phyloP scores from a whole-genome alignment of 2,113 vertebrate genomes.

The Festucalex cinctus region DNA sequence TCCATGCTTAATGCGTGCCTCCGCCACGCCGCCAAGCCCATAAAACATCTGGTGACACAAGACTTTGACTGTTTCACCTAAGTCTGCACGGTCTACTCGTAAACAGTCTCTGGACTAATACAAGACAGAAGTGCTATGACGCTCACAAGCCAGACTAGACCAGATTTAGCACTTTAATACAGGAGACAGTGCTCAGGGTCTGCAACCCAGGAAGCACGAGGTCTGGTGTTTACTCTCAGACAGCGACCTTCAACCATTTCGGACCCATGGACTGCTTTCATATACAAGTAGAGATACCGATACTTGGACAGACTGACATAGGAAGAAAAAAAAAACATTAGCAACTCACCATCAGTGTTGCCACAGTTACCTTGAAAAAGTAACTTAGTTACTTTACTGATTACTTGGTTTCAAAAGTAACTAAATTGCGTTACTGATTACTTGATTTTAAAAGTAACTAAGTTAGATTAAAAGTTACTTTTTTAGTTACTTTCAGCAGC shows the following conservation, averaged over 20 bases:
- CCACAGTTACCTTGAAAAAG: too few species aligned
- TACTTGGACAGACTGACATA: too few species aligned
- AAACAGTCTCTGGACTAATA: conserved; percentile 64
- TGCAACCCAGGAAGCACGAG: conserved; percentile 18
- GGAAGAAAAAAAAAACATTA: too few species aligned
- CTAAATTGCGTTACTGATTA: too few species aligned
- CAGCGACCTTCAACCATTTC: not conserved
- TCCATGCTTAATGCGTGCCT: conserved; percentile 50
- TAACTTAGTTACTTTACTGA: too few species aligned
- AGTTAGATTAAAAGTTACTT: too few species aligned
- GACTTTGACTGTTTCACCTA: conserved; percentile 61
- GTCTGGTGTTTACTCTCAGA: conserved; percentile 49
- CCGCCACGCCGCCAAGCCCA: conserved; percentile 46
- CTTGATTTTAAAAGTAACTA: too few species aligned
- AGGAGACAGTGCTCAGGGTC: conserved; percentile 19
- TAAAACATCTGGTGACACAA: conserved; percentile 72
- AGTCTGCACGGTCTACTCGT: conserved; percentile 51
- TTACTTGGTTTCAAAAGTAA: too few species aligned
- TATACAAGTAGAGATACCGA: too few species aligned
- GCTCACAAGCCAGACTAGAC: conserved; percentile 32
- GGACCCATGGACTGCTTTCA: not conserved
- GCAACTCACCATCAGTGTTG: too few species aligned
- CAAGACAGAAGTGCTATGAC: conserved; percentile 52
- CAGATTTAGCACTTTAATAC: conserved; percentile 13
- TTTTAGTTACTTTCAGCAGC: too few species aligned